Conservation (phyloP, 2,797 vertebrate species). For the Merluccius polli region DNA sequence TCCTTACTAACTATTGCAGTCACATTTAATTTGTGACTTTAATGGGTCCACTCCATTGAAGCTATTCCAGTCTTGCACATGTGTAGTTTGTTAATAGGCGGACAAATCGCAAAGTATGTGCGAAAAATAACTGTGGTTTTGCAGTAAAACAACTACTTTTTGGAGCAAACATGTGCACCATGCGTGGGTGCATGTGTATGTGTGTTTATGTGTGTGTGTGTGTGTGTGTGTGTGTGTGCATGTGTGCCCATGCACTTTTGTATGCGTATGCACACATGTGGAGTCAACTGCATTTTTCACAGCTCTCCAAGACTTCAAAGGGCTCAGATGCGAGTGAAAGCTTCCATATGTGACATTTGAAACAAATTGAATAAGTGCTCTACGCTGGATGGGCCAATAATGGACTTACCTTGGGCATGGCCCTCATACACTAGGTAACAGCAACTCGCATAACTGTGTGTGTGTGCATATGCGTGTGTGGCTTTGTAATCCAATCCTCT, state of each 20-base stretch:
- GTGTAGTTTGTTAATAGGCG: slow-evolving; percentile 58
- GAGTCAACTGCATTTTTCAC: slow-evolving; percentile 70
- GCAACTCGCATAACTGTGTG: neutral
- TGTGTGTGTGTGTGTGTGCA: slow-evolving; percentile 17
- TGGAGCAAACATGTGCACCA: slow-evolving; percentile 45
- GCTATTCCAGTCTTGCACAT: slow-evolving; percentile 44
- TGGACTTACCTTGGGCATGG: slow-evolving; percentile 58
- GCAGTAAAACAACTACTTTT: slow-evolving; percentile 61
- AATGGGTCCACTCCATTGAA: slow-evolving; percentile 24
- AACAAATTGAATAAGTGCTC: slow-evolving; percentile 77
- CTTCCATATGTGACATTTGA: slow-evolving; percentile 81
- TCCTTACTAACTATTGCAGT: slow-evolving; percentile 36
- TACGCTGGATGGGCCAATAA: slow-evolving; percentile 63
- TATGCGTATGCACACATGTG: slow-evolving; percentile 47
- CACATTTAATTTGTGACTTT: slow-evolving; percentile 36
- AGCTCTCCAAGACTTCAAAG: slow-evolving; percentile 71
- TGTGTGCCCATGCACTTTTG: slow-evolving; percentile 12
- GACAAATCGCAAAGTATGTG: slow-evolving; percentile 64
- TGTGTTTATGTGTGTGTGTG: slow-evolving; percentile 27
- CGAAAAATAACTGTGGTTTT: slow-evolving; percentile 68
- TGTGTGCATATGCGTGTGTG: neutral
- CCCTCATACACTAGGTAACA: slow-evolving; percentile 37
- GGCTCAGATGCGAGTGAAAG: slow-evolving; percentile 68
- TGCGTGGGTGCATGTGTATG: slow-evolving; percentile 36
- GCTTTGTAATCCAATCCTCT: neutral